Conservation (phyloP, 2,888 invertebrate genomes). For the Eueremaeus valkanovi region DNA sequence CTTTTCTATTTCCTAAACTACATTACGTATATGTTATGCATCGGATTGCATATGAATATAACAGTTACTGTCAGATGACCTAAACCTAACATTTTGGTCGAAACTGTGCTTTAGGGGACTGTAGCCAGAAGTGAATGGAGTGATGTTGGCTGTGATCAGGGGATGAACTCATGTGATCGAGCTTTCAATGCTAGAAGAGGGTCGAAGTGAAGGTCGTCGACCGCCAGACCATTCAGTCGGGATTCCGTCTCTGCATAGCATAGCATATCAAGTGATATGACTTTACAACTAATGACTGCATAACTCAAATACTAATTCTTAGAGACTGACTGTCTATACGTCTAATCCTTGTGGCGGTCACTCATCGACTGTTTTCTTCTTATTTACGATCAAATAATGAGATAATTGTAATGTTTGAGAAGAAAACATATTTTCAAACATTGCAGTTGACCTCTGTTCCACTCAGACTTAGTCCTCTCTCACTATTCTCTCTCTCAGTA, state of each 20-base stretch:
- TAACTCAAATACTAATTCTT: background rate
- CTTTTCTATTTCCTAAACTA: conserved; percentile 5
- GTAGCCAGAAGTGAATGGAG: conserved; percentile 14
- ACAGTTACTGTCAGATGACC: conserved; percentile 37
- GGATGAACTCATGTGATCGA: too few relatives aligned
- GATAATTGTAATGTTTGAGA: background rate
- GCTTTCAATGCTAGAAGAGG: background rate
- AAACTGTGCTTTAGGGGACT: conserved; percentile 22
- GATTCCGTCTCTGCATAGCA: conserved; percentile 26
- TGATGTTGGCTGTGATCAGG: background rate
- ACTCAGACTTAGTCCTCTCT: background rate
- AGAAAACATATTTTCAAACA: background rate
- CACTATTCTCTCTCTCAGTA: background rate
- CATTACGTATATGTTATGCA: conserved; percentile 14
- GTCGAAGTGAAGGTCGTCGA: conserved; percentile 34
- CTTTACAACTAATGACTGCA: conserved; percentile 24
- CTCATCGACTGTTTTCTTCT: background rate
- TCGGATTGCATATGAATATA: too few relatives aligned
- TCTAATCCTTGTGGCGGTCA: conserved; percentile 20
- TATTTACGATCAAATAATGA: conserved; percentile 26
- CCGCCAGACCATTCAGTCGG: conserved; percentile 31
- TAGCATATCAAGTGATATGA: conserved; percentile 21
- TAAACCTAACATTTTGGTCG: conserved; percentile 31
- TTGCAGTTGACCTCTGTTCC: background rate
- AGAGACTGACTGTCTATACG: background rate